These are phyloP conservation scores for Apodemia hepburni DNA, from an alignment of 2,888 invertebrate species.

Conservation along the genomic window DNA sequence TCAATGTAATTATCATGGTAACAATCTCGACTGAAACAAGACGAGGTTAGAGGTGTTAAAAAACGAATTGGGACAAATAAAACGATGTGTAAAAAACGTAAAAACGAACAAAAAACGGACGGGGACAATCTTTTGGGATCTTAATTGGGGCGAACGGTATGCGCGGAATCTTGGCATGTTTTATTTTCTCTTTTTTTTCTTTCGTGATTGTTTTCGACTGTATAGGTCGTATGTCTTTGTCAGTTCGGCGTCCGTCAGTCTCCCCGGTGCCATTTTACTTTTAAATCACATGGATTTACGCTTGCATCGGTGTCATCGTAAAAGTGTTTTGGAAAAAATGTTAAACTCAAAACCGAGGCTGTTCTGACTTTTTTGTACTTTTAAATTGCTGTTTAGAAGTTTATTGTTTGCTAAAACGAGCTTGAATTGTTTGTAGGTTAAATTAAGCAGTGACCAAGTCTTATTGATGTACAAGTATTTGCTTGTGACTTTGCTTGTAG, in stretches of 20 bases:
- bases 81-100: slow-evolving; percentile 32
- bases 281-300: slow-evolving; percentile 45
- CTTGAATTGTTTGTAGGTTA: slow-evolving; percentile 6
- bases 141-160: slow-evolving; percentile 66
- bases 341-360: slow-evolving; percentile 16
- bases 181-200: slow-evolving; percentile 37
- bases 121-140: slow-evolving; percentile 68
- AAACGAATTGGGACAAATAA: slow-evolving; percentile 46
- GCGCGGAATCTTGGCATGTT: slow-evolving; percentile 50
- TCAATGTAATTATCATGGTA: slow-evolving; percentile 31
- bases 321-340: slow-evolving; percentile 24
- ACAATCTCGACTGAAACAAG: slow-evolving; percentile 35
- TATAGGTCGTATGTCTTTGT: slow-evolving; percentile 40
- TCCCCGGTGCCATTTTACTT: slow-evolving; percentile 39
- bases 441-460: slow-evolving; percentile 1
- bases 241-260: slow-evolving; percentile 42
- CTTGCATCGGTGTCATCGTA: slow-evolving; percentile 25
- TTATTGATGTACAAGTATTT: neutral
- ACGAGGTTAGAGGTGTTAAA: slow-evolving; percentile 48
- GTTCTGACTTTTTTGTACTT: slow-evolving; percentile 10
- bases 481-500: neutral
- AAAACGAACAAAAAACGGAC: slow-evolving; percentile 34
- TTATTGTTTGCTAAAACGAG: slow-evolving; percentile 13
- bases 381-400: slow-evolving; percentile 11
- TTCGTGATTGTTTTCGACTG: slow-evolving; percentile 42